Base-by-base conservation (phyloP, 37 sponge, comb jelly and placozoan species). In the Lycopodina hypogea region DNA sequence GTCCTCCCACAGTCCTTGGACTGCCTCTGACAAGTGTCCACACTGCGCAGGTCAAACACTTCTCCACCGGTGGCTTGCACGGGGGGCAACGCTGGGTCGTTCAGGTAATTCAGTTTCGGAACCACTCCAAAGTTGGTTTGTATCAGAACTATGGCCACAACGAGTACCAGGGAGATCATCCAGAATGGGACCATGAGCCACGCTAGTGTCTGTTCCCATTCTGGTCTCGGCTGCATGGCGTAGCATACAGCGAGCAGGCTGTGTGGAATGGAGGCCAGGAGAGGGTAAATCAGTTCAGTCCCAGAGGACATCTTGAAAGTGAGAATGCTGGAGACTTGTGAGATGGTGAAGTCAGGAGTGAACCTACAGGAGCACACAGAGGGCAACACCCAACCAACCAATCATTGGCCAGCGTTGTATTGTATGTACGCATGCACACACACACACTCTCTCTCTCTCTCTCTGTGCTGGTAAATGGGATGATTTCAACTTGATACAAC, bases 201-300 rank as follows among this genome's bases (percentile, higher is more conserved):
- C 6, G 79, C 35, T 41, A 86, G 30, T 0, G 29, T 68, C 48
- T 59, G 64, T 72, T 93, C 93, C 84, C 87, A 83, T 32, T 75
- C 79, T 56, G 90, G 79, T 22, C 83, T 53, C 39, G 93, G 93
- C 68, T 78, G 64, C 36, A 72, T 74, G 35, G 79, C 70, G 45
- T 85, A 86, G 63, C 89, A 93, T 17, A 69, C 56, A 6, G 90
- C 51, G 7, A 93, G 68, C 39, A 89, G 56, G 68, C 79, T 75
- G 61, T 93, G 93, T 23, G 93, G 93, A 17, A 93, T 86, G 39
- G 73, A 72, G n/a, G 90, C 87, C 17, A 86, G 64, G 21, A 93
- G 77, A 48, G 85, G 86, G 68, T 80, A 93, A 36, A 56, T 50
- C 3, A 93, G 57, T 33, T 61, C 62, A 2, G 65, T 52, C 1